phyloP scores from a whole-genome alignment of 2,888 invertebrate species.

The Drosophila pseudotalamancana region DNA sequence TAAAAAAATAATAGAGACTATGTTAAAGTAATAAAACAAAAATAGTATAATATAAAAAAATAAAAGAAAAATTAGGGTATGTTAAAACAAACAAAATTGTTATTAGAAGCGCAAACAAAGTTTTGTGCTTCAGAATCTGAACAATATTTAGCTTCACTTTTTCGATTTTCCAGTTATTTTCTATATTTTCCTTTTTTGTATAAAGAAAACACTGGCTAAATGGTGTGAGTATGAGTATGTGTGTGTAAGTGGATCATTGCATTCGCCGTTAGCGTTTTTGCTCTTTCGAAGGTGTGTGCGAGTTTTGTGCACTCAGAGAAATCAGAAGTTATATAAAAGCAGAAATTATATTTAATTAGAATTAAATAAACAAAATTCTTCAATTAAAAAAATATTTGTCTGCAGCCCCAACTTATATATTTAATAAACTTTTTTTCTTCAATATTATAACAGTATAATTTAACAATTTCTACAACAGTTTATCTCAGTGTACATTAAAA shows the following conservation, averaged over 20 bases:
- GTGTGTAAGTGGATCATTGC: slow-evolving; percentile 32
- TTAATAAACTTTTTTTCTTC: no score
- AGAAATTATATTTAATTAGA: no score
- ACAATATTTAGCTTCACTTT: slow-evolving; percentile 34
- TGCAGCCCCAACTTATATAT: no score
- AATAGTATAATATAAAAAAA: background rate
- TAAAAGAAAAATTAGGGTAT: slow-evolving; percentile 25
- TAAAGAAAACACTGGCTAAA: slow-evolving; percentile 48
- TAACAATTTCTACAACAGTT: no score
- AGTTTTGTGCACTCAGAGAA: no score
- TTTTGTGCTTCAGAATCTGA: slow-evolving; percentile 47
- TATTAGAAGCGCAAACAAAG: slow-evolving; percentile 56
- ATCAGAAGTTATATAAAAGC: no score
- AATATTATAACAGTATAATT: no score
- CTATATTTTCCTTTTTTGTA: slow-evolving; percentile 23
- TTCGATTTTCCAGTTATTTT: background rate
- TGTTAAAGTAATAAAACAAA: no score
- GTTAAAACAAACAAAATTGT: slow-evolving; percentile 31
- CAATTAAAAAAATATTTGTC: no score
- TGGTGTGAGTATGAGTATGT: slow-evolving; percentile 22
- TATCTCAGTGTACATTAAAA: slow-evolving; percentile 45
- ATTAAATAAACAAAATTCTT: no score
- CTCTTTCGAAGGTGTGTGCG: slow-evolving; percentile 26
- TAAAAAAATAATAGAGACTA: no score
- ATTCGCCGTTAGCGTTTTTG: slow-evolving; percentile 34